Evolutionary conservation across 2,888 invertebrate genomes (phyloP).

Genomic region (Drosophila meridionalis): DNA sequence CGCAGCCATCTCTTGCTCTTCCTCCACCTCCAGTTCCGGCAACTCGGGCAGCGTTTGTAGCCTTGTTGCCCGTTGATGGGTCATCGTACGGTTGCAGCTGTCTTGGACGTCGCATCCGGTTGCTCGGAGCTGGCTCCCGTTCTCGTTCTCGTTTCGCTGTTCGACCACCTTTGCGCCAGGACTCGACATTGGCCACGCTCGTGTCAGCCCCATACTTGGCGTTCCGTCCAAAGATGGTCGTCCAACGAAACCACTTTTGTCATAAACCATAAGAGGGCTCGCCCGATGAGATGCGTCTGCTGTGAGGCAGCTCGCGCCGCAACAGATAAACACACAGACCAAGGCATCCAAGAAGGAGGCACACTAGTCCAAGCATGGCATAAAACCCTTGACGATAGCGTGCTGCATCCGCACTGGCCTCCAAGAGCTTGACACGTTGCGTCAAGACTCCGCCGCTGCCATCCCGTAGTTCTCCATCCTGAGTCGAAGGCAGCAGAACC

Average conservation of each 20-base stretch:
- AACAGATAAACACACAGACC: slow-evolving; percentile 84
- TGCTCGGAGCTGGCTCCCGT: slow-evolving; percentile 34
- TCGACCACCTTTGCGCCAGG: slow-evolving; percentile 75
- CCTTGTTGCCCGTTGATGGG: slow-evolving; percentile 50
- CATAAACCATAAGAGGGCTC: slow-evolving; percentile 78
- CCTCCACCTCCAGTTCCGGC: slow-evolving; percentile 41
- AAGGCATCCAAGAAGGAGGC: slow-evolving; percentile 81
- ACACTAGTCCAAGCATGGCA: slow-evolving; percentile 83
- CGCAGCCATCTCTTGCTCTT: slow-evolving; percentile 49
- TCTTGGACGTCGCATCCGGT: slow-evolving; percentile 69
- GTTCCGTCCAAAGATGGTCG: slow-evolving; percentile 76
- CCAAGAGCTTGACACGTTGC: slow-evolving; percentile 74
- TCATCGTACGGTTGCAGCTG: slow-evolving; percentile 74
- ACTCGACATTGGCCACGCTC: slow-evolving; percentile 69
- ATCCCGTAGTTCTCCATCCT: slow-evolving; percentile 44
- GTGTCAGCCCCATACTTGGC: slow-evolving; percentile 46
- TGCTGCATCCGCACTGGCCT: slow-evolving; percentile 82
- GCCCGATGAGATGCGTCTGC: slow-evolving; percentile 51
- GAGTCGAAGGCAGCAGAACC: slow-evolving; percentile 78
- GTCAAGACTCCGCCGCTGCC: slow-evolving; percentile 60
- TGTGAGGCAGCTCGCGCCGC: slow-evolving; percentile 75
- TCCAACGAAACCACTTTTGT: slow-evolving; percentile 84
- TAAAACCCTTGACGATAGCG: slow-evolving; percentile 85
- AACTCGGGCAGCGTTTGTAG: slow-evolving; percentile 62
- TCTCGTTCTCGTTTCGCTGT: slow-evolving; percentile 61